Percentiles rank a stretch among this genome's conserved stretches.
phyloP scores from a whole-genome alignment of 2,113 vertebrate species.

The Oncorhynchus nerka region DNA sequence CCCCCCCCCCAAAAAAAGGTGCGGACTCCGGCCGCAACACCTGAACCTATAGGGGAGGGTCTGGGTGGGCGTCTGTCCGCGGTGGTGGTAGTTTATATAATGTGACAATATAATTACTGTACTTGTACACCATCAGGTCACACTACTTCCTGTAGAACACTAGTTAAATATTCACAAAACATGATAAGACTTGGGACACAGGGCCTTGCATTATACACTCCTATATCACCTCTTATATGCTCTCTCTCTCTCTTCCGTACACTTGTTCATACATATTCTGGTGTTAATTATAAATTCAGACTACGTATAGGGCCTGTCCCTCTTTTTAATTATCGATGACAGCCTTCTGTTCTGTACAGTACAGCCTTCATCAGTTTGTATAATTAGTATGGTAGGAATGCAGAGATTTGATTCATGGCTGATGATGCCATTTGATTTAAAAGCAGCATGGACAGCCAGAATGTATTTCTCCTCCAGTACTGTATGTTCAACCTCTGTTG shows the following conservation, averaged over 20 bases:
- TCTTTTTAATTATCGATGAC: slow-evolving; percentile 45
- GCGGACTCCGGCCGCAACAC: too few relatives aligned
- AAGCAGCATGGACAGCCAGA: not conserved
- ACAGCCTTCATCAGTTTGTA: not conserved
- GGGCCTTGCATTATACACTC: not conserved
- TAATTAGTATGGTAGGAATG: not conserved
- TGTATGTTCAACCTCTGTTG: not conserved
- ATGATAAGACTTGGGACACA: not conserved
- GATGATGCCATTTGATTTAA: slow-evolving; percentile 33
- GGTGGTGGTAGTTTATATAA: too few relatives aligned
- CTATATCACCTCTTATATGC: not conserved
- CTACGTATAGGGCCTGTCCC: slow-evolving; percentile 19
- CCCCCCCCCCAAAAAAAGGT: too few relatives aligned
- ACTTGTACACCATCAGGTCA: too few relatives aligned
- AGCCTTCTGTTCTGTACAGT: not conserved
- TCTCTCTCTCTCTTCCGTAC: slow-evolving; percentile 25
- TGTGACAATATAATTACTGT: too few relatives aligned
- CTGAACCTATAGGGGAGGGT: too few relatives aligned
- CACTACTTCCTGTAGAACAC: too few relatives aligned
- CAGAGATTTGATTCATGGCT: slow-evolving; percentile 2
- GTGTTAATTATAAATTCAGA: slow-evolving; percentile 41
- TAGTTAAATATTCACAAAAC: too few relatives aligned
- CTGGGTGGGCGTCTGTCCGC: too few relatives aligned
- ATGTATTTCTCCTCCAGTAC: not conserved
- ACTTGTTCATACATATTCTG: slow-evolving; percentile 34